Conservation (phyloP, 2,888 invertebrate genomes). For the Rhyacophila evoluta region DNA sequence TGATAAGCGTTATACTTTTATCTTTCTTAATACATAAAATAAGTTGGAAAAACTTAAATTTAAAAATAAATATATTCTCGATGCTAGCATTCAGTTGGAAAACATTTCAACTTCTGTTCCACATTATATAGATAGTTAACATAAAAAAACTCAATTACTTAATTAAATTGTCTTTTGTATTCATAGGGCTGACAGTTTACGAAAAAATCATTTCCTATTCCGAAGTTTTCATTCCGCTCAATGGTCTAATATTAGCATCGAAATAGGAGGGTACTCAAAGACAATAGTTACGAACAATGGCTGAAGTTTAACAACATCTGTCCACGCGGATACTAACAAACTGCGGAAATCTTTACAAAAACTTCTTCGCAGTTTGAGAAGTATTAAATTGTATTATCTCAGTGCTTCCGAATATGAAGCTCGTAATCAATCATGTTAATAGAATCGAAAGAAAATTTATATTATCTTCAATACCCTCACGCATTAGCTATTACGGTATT, state of each 20-base stretch:
- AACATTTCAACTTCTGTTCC: too few species aligned
- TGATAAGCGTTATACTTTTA: too few species aligned
- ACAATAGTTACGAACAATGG: not conserved
- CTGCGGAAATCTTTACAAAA: not conserved
- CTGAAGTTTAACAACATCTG: slow-evolving; percentile 17
- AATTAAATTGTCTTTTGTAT: not conserved
- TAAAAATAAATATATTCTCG: too few species aligned
- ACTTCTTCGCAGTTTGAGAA: not conserved
- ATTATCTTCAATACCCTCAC: too few species aligned
- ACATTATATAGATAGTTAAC: too few species aligned
- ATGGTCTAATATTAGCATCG: not conserved
- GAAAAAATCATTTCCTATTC: not conserved
- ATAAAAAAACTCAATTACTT: too few species aligned
- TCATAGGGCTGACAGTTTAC: not conserved
- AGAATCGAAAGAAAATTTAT: too few species aligned
- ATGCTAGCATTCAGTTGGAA: too few species aligned
- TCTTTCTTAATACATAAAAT: too few species aligned
- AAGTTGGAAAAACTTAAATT: too few species aligned
- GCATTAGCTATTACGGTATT: too few species aligned
- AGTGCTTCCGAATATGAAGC: not conserved
- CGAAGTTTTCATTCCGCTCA: not conserved
- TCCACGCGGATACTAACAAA: not conserved
- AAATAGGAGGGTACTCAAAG: slow-evolving; percentile 4
- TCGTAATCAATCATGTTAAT: too few species aligned
- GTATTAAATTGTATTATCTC: not conserved